Evolutionary conservation across 2,888 invertebrate species (phyloP).

Genomic region (Carpatolechia fugitivella): DNA sequence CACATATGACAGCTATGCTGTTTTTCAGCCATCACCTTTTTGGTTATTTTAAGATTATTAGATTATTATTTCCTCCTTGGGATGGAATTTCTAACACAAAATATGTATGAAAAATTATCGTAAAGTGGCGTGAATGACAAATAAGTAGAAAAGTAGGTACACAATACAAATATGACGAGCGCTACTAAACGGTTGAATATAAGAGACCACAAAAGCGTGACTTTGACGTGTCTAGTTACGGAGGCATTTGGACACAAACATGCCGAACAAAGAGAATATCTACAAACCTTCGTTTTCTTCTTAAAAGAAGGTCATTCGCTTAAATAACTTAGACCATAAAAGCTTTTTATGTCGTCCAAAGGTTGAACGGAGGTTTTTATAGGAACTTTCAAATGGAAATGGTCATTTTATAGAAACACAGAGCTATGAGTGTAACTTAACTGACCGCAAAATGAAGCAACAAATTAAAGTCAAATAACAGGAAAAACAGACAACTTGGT

Average conservation of each 20-base stretch:
- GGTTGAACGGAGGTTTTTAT: slow-evolving; percentile 5
- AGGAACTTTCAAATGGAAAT: not conserved
- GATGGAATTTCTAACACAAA: too few relatives aligned
- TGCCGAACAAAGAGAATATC: slow-evolving; percentile 53
- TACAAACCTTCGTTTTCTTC: slow-evolving; percentile 49
- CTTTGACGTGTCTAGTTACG: slow-evolving; percentile 55
- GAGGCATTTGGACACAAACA: slow-evolving; percentile 55
- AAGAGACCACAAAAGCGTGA: slow-evolving; percentile 40
- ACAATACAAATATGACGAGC: slow-evolving; percentile 8
- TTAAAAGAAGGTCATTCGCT: slow-evolving; percentile 46
- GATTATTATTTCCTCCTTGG: too few relatives aligned
- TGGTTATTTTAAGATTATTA: too few relatives aligned
- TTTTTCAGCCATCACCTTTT: too few relatives aligned
- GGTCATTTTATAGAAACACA: too few relatives aligned
- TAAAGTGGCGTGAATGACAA: slow-evolving; percentile 32
- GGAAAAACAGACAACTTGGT: too few relatives aligned
- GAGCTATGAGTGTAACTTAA: too few relatives aligned
- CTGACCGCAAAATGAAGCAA: too few relatives aligned
- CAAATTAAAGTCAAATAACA: too few relatives aligned
- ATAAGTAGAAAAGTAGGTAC: not conserved
- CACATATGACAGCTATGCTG: too few relatives aligned
- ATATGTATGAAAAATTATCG: slow-evolving; percentile 34
- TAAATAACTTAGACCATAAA: slow-evolving; percentile 25
- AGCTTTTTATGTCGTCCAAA: slow-evolving; percentile 22
- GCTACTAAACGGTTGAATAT: slow-evolving; percentile 19